Percentiles rank a stretch among this genome's conserved stretches.
Conservation (phyloP, 2,888 invertebrate species). For the Graphium colonna region DNA sequence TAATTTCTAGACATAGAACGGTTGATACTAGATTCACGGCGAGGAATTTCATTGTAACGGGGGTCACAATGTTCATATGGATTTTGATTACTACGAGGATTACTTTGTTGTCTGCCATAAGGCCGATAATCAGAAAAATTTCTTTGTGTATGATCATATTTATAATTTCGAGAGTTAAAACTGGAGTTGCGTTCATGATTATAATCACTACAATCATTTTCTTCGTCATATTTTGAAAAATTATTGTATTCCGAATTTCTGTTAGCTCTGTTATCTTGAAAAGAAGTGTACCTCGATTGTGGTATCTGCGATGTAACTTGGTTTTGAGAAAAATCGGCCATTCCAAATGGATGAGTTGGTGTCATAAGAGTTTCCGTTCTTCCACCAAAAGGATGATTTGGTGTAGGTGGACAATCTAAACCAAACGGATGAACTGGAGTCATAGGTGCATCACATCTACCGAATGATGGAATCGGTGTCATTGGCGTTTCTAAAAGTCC, state of each 20-base stretch:
- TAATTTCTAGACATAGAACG: constrained; percentile 32
- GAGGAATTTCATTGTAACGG: constrained; percentile 35
- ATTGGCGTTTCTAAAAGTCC: constrained; percentile 44
- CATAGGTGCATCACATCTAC: constrained; percentile 42
- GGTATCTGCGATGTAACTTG: constrained; percentile 25
- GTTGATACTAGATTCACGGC: constrained; percentile 35
- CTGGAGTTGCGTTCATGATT: constrained; percentile 38
- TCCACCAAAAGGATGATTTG: constrained; percentile 49
- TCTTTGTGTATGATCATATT: constrained; percentile 32
- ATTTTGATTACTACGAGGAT: constrained; percentile 38
- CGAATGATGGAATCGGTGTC: constrained; percentile 48
- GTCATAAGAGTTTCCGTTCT: constrained; percentile 41
- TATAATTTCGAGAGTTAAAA: constrained; percentile 30
- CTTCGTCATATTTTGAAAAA: constrained; percentile 34
- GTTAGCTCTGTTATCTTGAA: constrained; percentile 54
- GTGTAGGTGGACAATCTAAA: constrained; percentile 47
- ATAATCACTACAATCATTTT: constrained; percentile 42
- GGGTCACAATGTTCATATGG: constrained; percentile 35
- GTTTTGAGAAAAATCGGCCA: constrained; percentile 31
- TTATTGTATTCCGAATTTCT: constrained; percentile 49
- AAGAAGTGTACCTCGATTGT: constrained; percentile 32
- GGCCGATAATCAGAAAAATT: constrained; percentile 35
- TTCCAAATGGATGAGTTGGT: constrained; percentile 39
- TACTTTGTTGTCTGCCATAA: constrained; percentile 41
- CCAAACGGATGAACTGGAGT: constrained; percentile 46